Evolutionary conservation across 2,797 vertebrate genomes (phyloP).

Genomic region (Semaprochilodus insignis): DNA sequence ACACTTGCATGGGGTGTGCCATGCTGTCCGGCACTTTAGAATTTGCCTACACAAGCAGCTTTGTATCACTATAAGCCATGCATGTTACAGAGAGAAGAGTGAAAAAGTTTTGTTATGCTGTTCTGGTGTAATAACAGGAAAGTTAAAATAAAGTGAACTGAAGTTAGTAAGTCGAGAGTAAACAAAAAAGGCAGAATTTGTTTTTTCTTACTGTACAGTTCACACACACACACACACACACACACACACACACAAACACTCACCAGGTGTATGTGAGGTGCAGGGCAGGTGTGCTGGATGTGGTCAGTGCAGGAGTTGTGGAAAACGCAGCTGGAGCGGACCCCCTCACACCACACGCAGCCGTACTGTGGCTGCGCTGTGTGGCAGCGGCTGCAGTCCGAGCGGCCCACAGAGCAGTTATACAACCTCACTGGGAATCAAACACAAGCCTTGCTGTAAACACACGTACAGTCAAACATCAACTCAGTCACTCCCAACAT

Average conservation of each 20-base stretch:
- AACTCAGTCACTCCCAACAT: background rate
- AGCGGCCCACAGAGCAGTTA: constrained; percentile 94
- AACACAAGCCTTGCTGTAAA: constrained; percentile 5
- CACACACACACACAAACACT: constrained; percentile 58
- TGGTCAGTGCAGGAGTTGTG: constrained; percentile 83
- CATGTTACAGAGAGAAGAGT: too few species aligned
- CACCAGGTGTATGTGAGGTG: constrained; percentile 91
- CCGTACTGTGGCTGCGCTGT: constrained; percentile 86
- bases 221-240: background rate
- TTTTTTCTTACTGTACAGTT: too few species aligned
- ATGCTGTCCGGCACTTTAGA: too few species aligned
- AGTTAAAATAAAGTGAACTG: too few species aligned
- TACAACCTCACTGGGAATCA: constrained; percentile 87
- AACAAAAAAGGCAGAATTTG: background rate
- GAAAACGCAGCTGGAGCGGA: constrained; percentile 84
- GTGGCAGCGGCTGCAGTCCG: constrained; percentile 94
- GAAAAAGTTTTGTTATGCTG: too few species aligned
- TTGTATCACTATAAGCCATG: too few species aligned
- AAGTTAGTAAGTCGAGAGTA: background rate
- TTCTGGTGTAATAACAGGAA: too few species aligned
- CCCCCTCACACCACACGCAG: constrained; percentile 92
- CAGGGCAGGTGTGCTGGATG: constrained; percentile 88
- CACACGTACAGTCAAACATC: background rate
- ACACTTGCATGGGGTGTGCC: too few species aligned
- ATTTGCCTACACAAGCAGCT: too few species aligned